Evolutionary conservation across 2,888 invertebrate genomes (phyloP), one percentile per base, ranked within the genome.

Genomic region (Euplagia quadripunctaria): DNA sequence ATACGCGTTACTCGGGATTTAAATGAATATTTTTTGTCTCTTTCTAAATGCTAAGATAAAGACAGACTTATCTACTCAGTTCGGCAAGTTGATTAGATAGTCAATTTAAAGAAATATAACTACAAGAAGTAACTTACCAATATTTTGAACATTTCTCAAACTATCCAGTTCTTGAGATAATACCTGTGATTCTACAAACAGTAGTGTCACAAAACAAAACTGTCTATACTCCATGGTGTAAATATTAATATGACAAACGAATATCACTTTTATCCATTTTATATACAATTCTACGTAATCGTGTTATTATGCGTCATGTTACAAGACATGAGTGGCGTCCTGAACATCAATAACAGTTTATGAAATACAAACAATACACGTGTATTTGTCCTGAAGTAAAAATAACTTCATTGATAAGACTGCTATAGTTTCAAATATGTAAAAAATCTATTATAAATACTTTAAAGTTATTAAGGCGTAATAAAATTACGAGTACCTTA

Each of bases 251-350:
- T 51, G 11, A 66, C 11, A 41, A 31, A 51, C 41, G 11, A 41
- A 17, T 63, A 41, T 41, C 49, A 41, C 16, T 49, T 31, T 31
- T 66, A 51, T 51, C 4, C 66, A 16, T 49, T 66, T 31, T 66
- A 66, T 66, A 66, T 66, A 31, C 66, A 61, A 14, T 14, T 66
- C 11, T 65, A 31, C 16, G 49, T 49, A 20, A 66, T 49, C 8
- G 20, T 20, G 16, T 49, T 66, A 66, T 31, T 49, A 49, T 66
- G 31, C 46, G 49, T 66, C 51, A 66, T 66, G 31, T 31, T 63
- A 41, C 31, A 41, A 41, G 31, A 51, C 49, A 51, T 41, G 51
- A 66, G 51, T 31, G 41, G 66, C 51, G 51, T 51, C 51, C 51
- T 41, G 51, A 51, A 66, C 51, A 46, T 49, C 46, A 49, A 46